phyloP scores from a whole-genome alignment of 2,888 invertebrate species.

The Seira ritae region DNA sequence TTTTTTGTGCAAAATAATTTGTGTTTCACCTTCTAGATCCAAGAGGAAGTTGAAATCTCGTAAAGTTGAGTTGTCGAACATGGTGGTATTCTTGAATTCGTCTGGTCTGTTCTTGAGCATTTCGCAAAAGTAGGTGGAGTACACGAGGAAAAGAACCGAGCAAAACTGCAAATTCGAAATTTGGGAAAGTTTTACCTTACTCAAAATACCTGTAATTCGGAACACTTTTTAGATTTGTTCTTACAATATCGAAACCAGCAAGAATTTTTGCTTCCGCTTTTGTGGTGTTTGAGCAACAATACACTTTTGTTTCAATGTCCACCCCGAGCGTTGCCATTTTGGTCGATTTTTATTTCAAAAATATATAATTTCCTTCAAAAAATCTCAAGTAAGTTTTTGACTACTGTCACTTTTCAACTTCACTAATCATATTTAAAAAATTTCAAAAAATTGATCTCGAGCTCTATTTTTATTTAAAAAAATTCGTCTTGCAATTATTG shows the following conservation, averaged over 20 bases:
- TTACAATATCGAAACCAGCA: conserved; percentile 70
- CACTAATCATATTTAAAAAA: too few species aligned
- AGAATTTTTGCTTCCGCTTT: conserved; percentile 67
- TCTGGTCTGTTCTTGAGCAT: conserved; percentile 64
- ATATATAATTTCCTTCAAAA: neutral
- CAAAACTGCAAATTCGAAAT: conserved; percentile 39
- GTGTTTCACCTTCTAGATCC: conserved; percentile 52
- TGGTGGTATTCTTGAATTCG: conserved; percentile 60
- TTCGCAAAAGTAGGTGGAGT: conserved; percentile 63
- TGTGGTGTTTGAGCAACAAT: conserved; percentile 71
- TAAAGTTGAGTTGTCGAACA: conserved; percentile 60
- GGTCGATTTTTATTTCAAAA: neutral
- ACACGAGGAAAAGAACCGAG: conserved; percentile 50
- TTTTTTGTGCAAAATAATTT: neutral
- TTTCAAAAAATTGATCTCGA: too few species aligned
- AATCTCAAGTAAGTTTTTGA: neutral
- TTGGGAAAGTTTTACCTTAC: too few species aligned
- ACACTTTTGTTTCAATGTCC: conserved; percentile 67
- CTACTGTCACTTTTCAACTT: too few species aligned
- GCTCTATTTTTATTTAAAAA: neutral
- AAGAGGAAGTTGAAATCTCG: conserved; percentile 63
- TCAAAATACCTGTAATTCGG: too few species aligned
- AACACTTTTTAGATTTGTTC: conserved; percentile 10
- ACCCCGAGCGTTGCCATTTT: conserved; percentile 55
- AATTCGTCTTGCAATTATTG: neutral